Conservation (phyloP, 2,113 vertebrate genomes). For the Eulemur macaco region DNA sequence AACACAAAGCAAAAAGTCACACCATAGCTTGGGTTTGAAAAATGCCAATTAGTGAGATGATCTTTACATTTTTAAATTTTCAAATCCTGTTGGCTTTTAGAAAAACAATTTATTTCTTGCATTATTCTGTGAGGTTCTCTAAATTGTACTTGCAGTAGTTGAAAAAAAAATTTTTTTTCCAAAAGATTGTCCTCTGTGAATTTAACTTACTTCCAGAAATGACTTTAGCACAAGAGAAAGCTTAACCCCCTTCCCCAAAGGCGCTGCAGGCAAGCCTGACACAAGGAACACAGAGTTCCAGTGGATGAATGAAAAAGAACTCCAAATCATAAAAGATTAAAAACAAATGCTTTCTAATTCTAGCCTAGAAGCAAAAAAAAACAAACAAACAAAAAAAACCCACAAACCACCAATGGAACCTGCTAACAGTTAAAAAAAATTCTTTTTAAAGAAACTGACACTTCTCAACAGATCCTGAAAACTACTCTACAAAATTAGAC, state of each 20-base stretch:
- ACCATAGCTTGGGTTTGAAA: neutral
- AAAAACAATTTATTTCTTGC: neutral
- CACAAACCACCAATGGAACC: neutral
- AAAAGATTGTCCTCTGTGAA: neutral
- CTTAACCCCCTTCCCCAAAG: neutral
- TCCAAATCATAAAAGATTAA: neutral
- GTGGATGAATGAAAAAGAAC: neutral
- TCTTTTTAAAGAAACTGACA: neutral
- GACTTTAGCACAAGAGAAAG: neutral
- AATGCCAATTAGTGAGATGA: neutral
- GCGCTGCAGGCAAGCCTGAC: neutral
- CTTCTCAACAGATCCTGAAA: neutral
- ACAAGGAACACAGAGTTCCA: neutral
- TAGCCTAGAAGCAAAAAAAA: neutral
- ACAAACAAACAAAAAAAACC: too few relatives aligned
- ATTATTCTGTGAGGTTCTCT: neutral
- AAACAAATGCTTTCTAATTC: slow-evolving; percentile 11
- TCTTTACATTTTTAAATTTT: neutral
- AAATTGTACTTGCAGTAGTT: neutral
- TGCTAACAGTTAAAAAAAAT: neutral
- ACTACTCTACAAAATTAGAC: slow-evolving; percentile 8
- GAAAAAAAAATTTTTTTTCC: neutral
- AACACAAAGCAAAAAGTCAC: neutral
- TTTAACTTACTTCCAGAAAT: neutral
- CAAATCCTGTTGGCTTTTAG: neutral